Conservation (phyloP, 2,888 invertebrate genomes). For the Kryphioiulus occultus region DNA sequence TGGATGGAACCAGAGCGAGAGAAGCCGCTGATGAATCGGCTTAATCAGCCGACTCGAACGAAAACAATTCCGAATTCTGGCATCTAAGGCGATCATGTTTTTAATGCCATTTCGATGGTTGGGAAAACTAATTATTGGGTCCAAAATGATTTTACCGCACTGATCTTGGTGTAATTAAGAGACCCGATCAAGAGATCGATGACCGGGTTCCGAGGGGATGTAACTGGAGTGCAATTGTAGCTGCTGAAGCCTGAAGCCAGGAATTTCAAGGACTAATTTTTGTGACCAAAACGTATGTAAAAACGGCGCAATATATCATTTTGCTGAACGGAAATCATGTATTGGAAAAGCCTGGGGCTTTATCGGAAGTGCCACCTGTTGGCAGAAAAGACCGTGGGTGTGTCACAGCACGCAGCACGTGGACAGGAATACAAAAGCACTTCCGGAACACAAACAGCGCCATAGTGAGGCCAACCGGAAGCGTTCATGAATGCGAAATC, state of each 20-base stretch:
- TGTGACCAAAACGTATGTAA: not conserved
- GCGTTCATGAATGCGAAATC: not conserved
- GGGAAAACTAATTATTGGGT: not conserved
- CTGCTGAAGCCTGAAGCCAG: too few species aligned
- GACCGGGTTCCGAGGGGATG: not conserved
- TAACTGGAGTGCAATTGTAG: too few species aligned
- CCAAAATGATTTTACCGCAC: constrained; percentile 26
- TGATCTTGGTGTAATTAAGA: not conserved
- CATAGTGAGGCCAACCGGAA: not conserved
- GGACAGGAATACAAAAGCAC: constrained; percentile 29
- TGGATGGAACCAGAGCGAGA: not conserved
- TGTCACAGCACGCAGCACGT: not conserved
- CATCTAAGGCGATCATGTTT: constrained; percentile 37
- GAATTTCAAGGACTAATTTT: not conserved
- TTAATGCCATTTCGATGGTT: not conserved
- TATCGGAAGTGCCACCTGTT: constrained; percentile 21
- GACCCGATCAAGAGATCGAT: not conserved
- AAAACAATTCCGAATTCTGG: constrained; percentile 26
- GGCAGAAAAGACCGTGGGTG: not conserved
- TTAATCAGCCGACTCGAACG: constrained; percentile 32
- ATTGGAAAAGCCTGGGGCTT: not conserved
- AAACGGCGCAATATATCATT: not conserved
- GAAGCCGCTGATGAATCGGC: constrained; percentile 32
- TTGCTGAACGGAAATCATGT: not conserved
- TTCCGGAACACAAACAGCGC: not conserved